These are phyloP conservation scores for Struthidea cinerea DNA, from an alignment of 2,113 vertebrate species.

Conservation along the genomic window DNA sequence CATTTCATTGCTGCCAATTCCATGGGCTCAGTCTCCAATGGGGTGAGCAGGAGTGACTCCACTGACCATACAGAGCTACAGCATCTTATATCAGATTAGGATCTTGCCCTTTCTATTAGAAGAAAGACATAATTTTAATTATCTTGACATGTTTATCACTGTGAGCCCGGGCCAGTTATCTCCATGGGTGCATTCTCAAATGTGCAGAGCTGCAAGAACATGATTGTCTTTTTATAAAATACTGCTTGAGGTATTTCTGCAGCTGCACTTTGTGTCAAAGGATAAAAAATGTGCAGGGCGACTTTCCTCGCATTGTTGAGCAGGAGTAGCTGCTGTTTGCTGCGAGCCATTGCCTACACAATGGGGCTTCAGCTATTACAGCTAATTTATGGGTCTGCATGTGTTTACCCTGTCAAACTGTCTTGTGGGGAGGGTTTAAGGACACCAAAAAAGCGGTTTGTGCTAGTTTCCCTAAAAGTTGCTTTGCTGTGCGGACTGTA, in stretches of 20 bases:
- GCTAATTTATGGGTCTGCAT: constrained; percentile 47
- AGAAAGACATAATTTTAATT: constrained; percentile 36
- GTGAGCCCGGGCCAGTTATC: constrained; percentile 12
- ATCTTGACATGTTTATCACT: constrained; percentile 52
- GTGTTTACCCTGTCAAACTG: constrained; percentile 6
- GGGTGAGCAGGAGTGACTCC: neutral
- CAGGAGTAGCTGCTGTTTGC: neutral
- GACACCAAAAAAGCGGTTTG: neutral
- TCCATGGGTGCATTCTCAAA: neutral
- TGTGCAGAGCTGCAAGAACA: neutral
- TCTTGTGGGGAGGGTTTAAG: constrained; percentile 27
- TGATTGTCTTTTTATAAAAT: neutral
- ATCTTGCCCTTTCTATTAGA: constrained; percentile 31
- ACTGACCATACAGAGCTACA: neutral
- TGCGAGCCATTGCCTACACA: constrained; percentile 33
- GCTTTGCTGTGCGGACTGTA: accelerated
- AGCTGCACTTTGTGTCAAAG: constrained; percentile 47
- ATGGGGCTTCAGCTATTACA: constrained; percentile 5
- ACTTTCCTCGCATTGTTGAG: constrained; percentile 42
- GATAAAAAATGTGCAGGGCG: constrained; percentile 32
- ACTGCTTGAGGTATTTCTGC: constrained; percentile 16
- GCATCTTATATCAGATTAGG: neutral
- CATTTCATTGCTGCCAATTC: neutral
- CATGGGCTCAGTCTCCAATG: neutral
- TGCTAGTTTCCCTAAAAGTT: neutral